A percentile compares a stretch with the other conserved stretches of the same genome.
Evolutionary conservation across 2,113 vertebrate genomes (phyloP).

Genomic region (Charina bottae): DNA sequence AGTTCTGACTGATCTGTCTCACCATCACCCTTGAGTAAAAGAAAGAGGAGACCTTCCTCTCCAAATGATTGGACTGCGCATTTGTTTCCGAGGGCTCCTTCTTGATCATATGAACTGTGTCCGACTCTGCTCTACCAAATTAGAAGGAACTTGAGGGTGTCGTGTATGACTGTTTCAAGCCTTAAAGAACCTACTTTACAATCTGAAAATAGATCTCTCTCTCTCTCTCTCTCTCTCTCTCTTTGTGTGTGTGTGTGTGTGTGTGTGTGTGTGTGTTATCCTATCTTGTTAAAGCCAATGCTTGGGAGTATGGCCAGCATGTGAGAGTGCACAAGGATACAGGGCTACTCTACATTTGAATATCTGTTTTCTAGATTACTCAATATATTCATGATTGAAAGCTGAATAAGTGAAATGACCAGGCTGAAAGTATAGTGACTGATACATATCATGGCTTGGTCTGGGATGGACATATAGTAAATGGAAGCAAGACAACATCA

Average conservation of each 20-base stretch:
- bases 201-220: conserved; percentile 25
- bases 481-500: not conserved
- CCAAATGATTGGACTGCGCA: conserved; percentile 74
- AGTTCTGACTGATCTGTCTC: conserved; percentile 39
- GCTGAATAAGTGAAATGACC: not conserved
- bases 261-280: not conserved
- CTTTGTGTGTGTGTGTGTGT: not conserved
- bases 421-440: not conserved
- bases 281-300: not conserved
- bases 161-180: not conserved
- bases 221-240: not conserved
- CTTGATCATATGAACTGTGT: conserved; percentile 62
- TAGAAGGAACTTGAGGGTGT: conserved; percentile 4
- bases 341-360: not conserved
- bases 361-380: not conserved
- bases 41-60: conserved; percentile 66
- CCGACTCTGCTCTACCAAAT: conserved; percentile 54
- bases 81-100: conserved; percentile 59
- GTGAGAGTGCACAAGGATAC: not conserved
- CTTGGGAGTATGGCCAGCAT: not conserved
- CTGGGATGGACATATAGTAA: not conserved
- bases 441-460: not conserved
- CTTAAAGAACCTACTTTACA: not conserved
- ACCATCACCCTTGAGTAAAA: not conserved
- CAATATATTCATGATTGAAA: not conserved